Base-by-base conservation (phyloP, 2,888 invertebrate species). In the Philereme vetulata region DNA sequence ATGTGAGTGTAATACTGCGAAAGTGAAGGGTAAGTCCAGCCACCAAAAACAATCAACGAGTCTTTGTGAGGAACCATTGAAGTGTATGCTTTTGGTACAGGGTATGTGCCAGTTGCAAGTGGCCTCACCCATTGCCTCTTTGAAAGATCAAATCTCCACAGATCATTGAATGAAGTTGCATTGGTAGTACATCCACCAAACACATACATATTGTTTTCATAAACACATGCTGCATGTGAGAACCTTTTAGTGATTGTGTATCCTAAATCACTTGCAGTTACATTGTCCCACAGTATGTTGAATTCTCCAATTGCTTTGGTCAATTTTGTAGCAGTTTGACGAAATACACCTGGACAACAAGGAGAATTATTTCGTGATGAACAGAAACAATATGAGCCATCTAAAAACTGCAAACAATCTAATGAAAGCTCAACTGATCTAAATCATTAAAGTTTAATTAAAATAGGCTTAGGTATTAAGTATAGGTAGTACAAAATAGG, bases 111-210 rank as follows among this genome's bases (percentile, higher is more conserved):
- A 86, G 95, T 95, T 4, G 97, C 96, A 47, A 96, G 86, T 0
- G 96, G 96, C 68, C 97, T 93, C 21, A 96, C 94, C 98, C 98
- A 98, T 70, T 95, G 93, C 74, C 97, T 93, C 49, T 94, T 95
- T 0, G 96, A 96, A 63, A 99, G 93, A 91, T 99, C 97, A 84
- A 99, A 95, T 66, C 95, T 94, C 99, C 99, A 99, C 38, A 99
- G 93, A 90, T 99, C 99, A 91, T 99, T 99, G 79, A 98, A 98
- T 9, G 99, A 97, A 21, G 99, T 98, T 76, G 96, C 96, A 56
- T 97, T 96, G 42, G 97, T 96, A 8, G 98, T 98, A 75, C 98
- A 98, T 5, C 99, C 99, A 38, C 99, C 99, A 93, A 99, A 98
- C 49, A 99, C 95, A 80, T 97, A 99, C 96, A 99, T 97, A 4